Conservation (phyloP, 2,888 invertebrate species). For the Brassicogethes aeneus region DNA sequence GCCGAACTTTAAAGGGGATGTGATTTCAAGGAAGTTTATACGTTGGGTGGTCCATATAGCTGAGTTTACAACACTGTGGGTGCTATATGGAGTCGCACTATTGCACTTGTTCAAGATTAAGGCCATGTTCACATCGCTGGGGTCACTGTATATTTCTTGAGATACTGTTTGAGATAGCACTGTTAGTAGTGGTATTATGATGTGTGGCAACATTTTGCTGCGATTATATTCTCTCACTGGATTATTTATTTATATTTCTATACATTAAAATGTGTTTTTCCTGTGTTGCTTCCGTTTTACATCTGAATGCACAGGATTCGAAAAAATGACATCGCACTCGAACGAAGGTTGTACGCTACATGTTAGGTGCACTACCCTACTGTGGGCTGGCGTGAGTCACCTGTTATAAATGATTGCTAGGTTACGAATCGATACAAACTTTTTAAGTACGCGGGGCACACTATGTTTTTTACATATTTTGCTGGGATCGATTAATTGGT, state of each 20-base stretch:
- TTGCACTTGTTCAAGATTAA: constrained; percentile 29
- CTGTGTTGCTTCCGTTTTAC: constrained; percentile 18
- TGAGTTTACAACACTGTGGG: constrained; percentile 27
- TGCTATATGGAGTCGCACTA: constrained; percentile 14
- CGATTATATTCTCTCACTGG: too few species aligned
- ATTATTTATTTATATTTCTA: not conserved
- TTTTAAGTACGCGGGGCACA: constrained; percentile 6
- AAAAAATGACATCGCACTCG: not conserved
- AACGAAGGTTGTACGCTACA: too few species aligned
- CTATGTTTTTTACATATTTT: too few species aligned
- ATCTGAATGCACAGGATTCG: constrained; percentile 25
- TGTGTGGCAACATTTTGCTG: too few species aligned
- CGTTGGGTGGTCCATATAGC: constrained; percentile 33
- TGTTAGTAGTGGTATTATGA: not conserved
- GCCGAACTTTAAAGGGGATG: constrained; percentile 24
- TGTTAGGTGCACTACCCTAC: constrained; percentile 12
- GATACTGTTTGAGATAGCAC: not conserved
- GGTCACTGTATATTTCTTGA: constrained; percentile 17
- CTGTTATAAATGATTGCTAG: constrained; percentile 22
- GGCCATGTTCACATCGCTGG: constrained; percentile 29
- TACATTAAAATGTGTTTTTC: not conserved
- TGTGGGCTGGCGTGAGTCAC: constrained; percentile 19
- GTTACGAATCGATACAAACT: constrained; percentile 34
- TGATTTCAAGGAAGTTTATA: constrained; percentile 28
- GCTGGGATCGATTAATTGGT: too few species aligned